These are phyloP conservation scores for Myrmecophaga tridactyla DNA, from an alignment of 2,113 vertebrate genomes.

Conservation along the genomic window DNA sequence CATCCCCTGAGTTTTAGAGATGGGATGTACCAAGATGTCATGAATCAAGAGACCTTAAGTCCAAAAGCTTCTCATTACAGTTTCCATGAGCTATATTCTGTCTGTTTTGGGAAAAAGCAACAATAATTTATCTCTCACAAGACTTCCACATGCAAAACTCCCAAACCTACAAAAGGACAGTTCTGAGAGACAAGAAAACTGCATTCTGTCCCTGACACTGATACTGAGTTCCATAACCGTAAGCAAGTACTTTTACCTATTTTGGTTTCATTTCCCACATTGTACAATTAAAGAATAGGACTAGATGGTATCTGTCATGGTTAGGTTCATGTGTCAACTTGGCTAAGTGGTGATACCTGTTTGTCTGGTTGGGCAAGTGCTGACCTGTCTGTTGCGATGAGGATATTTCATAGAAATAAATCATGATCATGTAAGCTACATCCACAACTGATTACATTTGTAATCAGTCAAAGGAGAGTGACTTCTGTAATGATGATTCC, in stretches of 20 bases:
- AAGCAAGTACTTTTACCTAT: neutral
- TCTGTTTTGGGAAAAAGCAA: neutral
- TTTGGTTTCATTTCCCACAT: neutral
- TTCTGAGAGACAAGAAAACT: neutral
- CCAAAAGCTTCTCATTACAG: neutral
- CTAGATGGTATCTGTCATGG: neutral
- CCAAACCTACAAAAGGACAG: neutral
- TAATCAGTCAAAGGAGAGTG: no score
- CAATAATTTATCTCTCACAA: neutral
- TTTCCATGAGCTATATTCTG: neutral
- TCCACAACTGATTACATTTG: no score
- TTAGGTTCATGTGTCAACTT: no score
- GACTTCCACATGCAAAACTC: neutral
- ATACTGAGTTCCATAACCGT: neutral
- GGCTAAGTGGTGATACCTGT: no score
- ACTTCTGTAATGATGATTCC: no score
- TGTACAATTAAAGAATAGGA: neutral
- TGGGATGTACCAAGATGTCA: neutral
- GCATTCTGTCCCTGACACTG: neutral
- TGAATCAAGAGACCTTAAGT: neutral
- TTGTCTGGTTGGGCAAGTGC: no score
- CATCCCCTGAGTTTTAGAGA: neutral
- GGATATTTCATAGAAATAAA: no score
- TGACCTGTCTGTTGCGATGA: no score
- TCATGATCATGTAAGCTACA: no score